phyloP scores from a whole-genome alignment of 2,888 invertebrate genomes.

The Acleris literana region DNA sequence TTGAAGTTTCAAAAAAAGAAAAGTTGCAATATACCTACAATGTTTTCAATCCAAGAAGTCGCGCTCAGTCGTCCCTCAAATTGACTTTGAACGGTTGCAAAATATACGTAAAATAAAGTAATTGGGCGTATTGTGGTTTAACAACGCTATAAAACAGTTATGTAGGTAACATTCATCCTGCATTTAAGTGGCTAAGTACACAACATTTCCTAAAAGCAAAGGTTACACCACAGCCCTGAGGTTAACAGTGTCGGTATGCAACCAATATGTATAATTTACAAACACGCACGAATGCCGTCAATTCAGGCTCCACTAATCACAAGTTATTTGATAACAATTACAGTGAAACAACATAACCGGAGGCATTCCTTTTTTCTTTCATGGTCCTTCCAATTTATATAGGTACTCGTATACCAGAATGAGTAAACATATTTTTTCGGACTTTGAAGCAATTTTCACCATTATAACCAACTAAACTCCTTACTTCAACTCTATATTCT shows the following conservation, averaged over 20 bases:
- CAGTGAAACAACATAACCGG: slow-evolving; percentile 19
- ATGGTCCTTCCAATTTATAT: background rate
- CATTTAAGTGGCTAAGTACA: background rate
- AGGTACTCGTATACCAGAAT: no score
- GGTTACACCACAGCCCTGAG: slow-evolving; percentile 28
- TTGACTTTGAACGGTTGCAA: no score
- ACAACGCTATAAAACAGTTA: background rate
- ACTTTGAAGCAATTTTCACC: no score
- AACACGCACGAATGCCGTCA: slow-evolving; percentile 30
- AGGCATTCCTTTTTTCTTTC: background rate
- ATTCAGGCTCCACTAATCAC: slow-evolving; percentile 35
- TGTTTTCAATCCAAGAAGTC: no score
- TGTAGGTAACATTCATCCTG: background rate
- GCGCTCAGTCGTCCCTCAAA: no score
- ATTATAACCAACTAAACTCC: no score
- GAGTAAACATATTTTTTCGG: no score
- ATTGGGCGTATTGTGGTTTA: background rate
- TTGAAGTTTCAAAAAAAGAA: no score
- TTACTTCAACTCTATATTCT: no score
- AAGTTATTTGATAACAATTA: slow-evolving; percentile 31
- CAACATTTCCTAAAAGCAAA: slow-evolving; percentile 14
- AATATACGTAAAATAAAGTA: no score
- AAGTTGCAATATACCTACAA: no score
- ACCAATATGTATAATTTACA: slow-evolving; percentile 24
- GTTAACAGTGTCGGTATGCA: slow-evolving; percentile 11